phyloP scores from a whole-genome alignment of 2,797 vertebrate genomes.

The Discoglossus pictus region DNA sequence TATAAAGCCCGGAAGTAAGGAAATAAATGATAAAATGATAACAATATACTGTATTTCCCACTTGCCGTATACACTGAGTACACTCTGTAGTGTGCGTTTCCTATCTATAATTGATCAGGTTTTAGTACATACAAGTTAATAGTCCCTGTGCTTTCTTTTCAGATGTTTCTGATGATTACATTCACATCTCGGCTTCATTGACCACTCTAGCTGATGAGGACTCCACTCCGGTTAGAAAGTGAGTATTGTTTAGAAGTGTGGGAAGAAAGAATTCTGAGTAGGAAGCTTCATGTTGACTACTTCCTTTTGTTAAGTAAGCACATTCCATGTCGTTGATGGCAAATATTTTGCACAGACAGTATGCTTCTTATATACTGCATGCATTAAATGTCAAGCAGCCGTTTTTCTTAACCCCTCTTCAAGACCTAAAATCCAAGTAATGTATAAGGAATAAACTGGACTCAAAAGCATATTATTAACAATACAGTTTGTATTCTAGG shows the following conservation, averaged over 20 bases:
- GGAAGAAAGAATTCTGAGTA: slow-evolving; percentile 41
- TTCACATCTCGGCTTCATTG: slow-evolving; percentile 86
- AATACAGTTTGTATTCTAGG: background rate
- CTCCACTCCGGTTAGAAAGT: slow-evolving; percentile 87
- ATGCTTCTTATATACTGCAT: background rate
- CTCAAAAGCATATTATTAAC: background rate
- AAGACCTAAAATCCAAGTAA: background rate
- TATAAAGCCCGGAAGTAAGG: no score
- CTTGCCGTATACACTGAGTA: no score
- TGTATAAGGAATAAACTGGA: background rate
- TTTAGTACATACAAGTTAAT: background rate
- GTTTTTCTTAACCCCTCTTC: no score
- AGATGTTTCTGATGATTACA: slow-evolving; percentile 97
- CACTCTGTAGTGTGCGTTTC: no score
- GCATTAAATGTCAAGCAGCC: background rate
- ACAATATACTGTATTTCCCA: no score
- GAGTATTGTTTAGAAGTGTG: slow-evolving; percentile 58
- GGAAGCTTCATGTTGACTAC: slow-evolving; percentile 37
- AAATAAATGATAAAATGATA: no score
- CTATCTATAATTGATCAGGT: slow-evolving; percentile 9
- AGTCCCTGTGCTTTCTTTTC: slow-evolving; percentile 59
- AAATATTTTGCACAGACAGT: background rate
- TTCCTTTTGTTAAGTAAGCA: slow-evolving; percentile 42
- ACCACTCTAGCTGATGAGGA: slow-evolving; percentile 84
- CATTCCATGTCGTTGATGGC: slow-evolving; percentile 25